phyloP scores from a whole-genome alignment of 1,140 invertebrate genomes.

The Ceratina australensis region DNA sequence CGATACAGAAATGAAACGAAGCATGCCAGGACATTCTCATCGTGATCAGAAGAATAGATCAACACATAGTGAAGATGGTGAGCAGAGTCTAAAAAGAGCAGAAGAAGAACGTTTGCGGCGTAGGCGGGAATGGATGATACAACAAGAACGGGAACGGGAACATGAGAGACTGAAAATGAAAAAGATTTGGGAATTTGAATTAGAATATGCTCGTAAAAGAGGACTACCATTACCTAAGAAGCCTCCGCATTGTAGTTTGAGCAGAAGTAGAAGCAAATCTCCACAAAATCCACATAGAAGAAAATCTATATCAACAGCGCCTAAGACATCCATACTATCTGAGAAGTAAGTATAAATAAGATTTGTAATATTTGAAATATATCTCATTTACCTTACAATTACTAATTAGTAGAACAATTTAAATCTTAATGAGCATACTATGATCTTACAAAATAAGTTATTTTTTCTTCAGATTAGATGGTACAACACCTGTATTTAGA shows the following conservation, averaged over 20 bases:
- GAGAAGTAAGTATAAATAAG: conserved; percentile 56
- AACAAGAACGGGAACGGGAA: conserved; percentile 43
- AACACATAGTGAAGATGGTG: conserved; percentile 22
- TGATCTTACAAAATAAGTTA: background rate
- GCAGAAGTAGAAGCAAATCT: conserved; percentile 51
- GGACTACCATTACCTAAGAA: conserved; percentile 13
- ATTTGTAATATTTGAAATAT: background rate
- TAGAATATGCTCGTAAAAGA: conserved; percentile 33
- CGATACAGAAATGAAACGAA: conserved; percentile 31
- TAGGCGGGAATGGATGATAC: conserved; percentile 49
- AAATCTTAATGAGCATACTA: background rate
- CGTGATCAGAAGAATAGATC: conserved; percentile 29
- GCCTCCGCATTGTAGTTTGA: conserved; percentile 11
- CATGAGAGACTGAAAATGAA: conserved; percentile 55
- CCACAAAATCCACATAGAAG: conserved; percentile 16
- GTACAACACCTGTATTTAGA: conserved; percentile 54
- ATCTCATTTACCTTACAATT: background rate
- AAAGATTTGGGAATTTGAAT: conserved; percentile 55
- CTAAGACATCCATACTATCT: conserved; percentile 50
- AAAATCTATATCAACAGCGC: background rate
- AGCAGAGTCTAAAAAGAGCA: conserved; percentile 29
- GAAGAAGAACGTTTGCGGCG: conserved; percentile 45
- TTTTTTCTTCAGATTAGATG: conserved; percentile 46
- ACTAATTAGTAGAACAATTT: background rate
- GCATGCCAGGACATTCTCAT: background rate